Evolutionary conservation across 2,888 invertebrate species (phyloP), one percentile per base, ranked within the genome.

Genomic region (Teleogryllus oceanicus): DNA sequence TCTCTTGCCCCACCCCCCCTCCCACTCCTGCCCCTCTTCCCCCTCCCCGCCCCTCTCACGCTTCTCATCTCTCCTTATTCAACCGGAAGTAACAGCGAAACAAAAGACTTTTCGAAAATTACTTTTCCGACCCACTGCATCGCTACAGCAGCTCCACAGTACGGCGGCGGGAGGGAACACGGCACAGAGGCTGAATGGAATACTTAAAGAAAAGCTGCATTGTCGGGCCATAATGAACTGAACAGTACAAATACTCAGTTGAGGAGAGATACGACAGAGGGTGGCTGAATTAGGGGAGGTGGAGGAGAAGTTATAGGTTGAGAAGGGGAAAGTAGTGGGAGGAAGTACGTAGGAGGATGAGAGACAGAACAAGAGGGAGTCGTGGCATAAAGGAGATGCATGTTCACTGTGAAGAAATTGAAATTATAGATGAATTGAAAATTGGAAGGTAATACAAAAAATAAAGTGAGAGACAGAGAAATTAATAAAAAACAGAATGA

Each of bases 111-210:
- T 81, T 80, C 80, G 79, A 82, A 82, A 80, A 82, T 82, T 82
- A 82, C 82, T 81, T 82, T 82, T 80, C 82, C 81, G 79, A 62
- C 62, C 16, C 62, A 62, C 62, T 62, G 62, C 62, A n/a, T 13
- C 62, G 62, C 62, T 62, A 18, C 62, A 13, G 62, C 62, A 62
- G n/a, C 62, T 11, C 13, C 62, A 13, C 62, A 75, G 75, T 78
- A 78, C n/a, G 77, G 18, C 51, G 81, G 78, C 24, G 79, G 78
- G 88, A 88, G 87, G 86, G 86, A 87, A 84, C 88, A 88, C 87
- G 88, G 88, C 89, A 88, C 85, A 86, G 88, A 87, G 89, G 89
- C 90, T 82, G 81, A 82, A 82, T 82, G 37, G 82, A 80, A 81
- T 82, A 80, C 82, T 82, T 82, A 82, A 82, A 81, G 81, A 82